These are phyloP conservation scores for Lanius ludovicianus DNA, from an alignment of 2,113 vertebrate genomes.

Conservation along the genomic window DNA sequence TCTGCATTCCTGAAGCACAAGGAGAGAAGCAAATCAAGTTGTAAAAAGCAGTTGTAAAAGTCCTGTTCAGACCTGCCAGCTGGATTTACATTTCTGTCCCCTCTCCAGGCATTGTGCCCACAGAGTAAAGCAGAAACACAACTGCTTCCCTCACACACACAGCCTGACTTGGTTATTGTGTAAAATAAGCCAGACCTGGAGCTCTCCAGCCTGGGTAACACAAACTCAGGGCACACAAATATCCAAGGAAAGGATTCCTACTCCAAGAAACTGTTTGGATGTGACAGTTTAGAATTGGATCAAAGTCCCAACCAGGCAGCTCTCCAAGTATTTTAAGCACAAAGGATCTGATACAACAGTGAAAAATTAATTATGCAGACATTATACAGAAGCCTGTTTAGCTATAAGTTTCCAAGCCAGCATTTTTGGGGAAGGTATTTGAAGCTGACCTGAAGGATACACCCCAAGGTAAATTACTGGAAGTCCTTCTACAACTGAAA, in stretches of 20 bases:
- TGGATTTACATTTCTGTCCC: background rate
- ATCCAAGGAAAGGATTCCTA: background rate
- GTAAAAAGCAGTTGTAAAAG: background rate
- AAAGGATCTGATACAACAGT: constrained; percentile 16
- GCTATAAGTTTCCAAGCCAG: constrained; percentile 10
- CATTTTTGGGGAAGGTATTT: background rate
- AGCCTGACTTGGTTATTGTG: background rate
- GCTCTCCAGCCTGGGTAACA: background rate
- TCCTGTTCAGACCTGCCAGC: background rate
- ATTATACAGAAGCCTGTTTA: background rate
- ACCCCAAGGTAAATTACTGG: background rate
- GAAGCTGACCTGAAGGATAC: background rate
- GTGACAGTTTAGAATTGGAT: background rate
- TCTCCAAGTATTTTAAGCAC: background rate
- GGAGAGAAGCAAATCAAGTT: background rate
- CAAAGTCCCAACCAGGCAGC: background rate
- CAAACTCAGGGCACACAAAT: background rate
- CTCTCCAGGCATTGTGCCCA: background rate
- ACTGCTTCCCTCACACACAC: background rate
- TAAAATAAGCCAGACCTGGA: background rate
- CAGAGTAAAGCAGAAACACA: background rate
- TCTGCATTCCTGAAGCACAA: background rate
- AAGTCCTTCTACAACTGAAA: background rate
- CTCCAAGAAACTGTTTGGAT: background rate
- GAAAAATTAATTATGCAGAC: background rate